Base-by-base conservation (phyloP, 2,797 vertebrate species). In the Sebastes taczanowskii region DNA sequence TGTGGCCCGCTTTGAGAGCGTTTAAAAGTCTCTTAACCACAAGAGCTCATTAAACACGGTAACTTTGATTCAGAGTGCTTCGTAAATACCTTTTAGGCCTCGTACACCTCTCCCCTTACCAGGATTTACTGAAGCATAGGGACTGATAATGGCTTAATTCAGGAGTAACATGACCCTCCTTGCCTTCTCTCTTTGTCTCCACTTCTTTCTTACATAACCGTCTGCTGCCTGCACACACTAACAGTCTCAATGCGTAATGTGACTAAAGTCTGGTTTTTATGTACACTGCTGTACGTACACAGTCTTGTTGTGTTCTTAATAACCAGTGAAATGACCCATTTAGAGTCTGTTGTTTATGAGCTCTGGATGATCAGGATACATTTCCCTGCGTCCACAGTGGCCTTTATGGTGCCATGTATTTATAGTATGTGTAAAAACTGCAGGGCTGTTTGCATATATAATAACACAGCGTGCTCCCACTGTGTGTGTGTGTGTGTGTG, bases 351-450 rank as follows among this genome's bases (percentile, higher is more conserved):
- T 81, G 76, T 85, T 88, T 80, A 80, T 20, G 7, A 78, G 46
- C 82, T 74, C 5, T 77, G 64, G 59, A 23, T 69, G 64, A 83
- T 85, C 68, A 60, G 81, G 70, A 71, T 13, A 27, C 68, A 52
- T 75, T 72, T 63, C 35, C 20, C 46, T 73, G 56, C 73, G 67
- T 80, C 70, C 62, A 46, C 80, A 29, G n/a, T 49, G 20, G 80
- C 71, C 29, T 89, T 83, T 71, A 84, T 74, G 60, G 74, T 22
- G 55, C 64, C 52, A n/a, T 81, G 69, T 90, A 92, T 92, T 88
- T 89, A 85, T 88, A 89, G 87, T 11, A 68, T 35, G 81, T 68
- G 73, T 88, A 81, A 89, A 89, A 91, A 73, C 77, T 85, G 74
- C 72, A 56, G 22, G n/a, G 72, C 74, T 79, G 79, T 85, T 83